phyloP scores from a whole-genome alignment of 2,797 vertebrate species.

The Todus mexicanus region DNA sequence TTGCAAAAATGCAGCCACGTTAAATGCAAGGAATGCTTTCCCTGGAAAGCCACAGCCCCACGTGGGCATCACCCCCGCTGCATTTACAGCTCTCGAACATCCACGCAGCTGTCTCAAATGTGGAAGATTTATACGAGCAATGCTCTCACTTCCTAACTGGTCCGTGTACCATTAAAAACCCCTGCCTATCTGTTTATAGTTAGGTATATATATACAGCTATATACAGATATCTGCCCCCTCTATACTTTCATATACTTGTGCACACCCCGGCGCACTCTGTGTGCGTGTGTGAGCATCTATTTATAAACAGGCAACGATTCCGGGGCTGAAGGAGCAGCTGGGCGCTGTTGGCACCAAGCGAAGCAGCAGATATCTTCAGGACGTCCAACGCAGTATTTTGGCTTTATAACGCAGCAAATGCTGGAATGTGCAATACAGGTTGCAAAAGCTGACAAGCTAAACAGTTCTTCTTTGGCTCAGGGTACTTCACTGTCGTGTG shows the following conservation, averaged over 20 bases:
- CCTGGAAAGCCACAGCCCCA: neutral
- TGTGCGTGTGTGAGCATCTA: rapidly evolving
- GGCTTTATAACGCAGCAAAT: neutral
- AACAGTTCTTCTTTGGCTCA: conserved; percentile 42
- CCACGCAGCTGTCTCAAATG: neutral
- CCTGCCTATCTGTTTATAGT: rapidly evolving
- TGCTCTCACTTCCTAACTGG: neutral
- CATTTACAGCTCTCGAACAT: neutral
- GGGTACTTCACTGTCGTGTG: conserved; percentile 32
- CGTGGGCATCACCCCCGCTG: neutral
- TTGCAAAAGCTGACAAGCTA: conserved; percentile 17
- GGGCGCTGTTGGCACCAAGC: neutral
- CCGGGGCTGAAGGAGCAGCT: neutral
- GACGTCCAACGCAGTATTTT: neutral
- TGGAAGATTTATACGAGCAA: neutral
- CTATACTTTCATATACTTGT: rapidly evolving
- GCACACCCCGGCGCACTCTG: rapidly evolving
- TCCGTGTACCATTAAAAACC: neutral
- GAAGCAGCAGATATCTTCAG: neutral
- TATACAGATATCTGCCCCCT: neutral
- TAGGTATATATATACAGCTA: neutral
- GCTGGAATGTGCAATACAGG: conserved; percentile 38
- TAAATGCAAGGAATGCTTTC: neutral
- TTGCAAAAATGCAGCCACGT: neutral
- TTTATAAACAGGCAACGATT: neutral